Conservation (phyloP, 30 jellyfish, hydroid and myxozoan species). For the Clytia hemisphaerica region DNA sequence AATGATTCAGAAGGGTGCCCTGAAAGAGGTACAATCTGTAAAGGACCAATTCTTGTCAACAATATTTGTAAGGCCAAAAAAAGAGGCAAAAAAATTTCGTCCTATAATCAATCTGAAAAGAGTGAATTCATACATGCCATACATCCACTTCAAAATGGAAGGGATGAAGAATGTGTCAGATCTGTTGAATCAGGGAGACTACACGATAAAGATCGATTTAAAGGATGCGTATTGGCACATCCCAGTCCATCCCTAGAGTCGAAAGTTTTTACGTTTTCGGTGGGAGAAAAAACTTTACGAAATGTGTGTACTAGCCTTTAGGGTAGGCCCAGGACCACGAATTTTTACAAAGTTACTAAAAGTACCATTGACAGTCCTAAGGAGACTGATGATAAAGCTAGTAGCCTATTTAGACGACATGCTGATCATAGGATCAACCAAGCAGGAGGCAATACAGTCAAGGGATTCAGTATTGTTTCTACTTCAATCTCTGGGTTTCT, state of each 20-base stretch:
- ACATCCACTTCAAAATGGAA: too few species aligned
- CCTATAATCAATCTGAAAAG: not conserved
- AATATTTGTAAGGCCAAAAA: constrained; percentile 2
- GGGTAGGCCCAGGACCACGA: constrained; percentile 4
- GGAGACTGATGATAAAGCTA: not conserved
- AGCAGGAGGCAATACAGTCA: not conserved
- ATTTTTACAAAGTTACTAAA: not conserved
- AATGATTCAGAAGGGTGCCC: not conserved
- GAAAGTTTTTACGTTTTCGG: not conserved
- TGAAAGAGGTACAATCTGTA: not conserved
- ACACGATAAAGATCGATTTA: too few species aligned
- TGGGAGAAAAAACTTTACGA: constrained; percentile 6
- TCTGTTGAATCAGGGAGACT: too few species aligned
- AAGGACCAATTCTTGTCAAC: not conserved
- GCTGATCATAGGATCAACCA: too few species aligned
- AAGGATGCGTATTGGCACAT: too few species aligned
- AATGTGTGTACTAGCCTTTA: not conserved
- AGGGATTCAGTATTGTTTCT: constrained; percentile 1
- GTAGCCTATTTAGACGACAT: constrained; percentile 1
- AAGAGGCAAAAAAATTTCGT: not conserved
- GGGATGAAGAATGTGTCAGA: too few species aligned
- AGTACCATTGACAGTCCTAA: not conserved
- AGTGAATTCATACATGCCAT: not conserved
- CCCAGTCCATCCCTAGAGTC: not conserved
- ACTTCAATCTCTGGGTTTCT: not conserved